Percentiles rank a stretch among this genome's conserved stretches.
phyloP scores from a whole-genome alignment of 2,797 vertebrate species.

The Chloroceryle inda region DNA sequence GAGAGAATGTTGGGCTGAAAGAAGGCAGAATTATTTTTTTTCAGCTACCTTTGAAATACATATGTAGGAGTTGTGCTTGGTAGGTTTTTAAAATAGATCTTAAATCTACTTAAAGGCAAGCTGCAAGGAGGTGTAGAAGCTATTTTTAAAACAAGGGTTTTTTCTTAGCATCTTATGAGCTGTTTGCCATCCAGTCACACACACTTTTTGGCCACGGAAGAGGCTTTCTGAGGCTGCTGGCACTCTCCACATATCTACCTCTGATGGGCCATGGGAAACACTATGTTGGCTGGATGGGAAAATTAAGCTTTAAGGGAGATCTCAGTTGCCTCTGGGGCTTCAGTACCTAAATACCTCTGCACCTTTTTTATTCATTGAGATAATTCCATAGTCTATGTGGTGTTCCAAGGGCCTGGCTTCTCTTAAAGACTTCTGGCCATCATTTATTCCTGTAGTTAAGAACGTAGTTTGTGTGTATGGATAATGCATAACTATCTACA shows the following conservation, averaged over 20 bases:
- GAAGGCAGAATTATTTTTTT: not conserved
- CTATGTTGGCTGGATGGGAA: not conserved
- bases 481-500: not conserved
- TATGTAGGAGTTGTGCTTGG: not conserved
- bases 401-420: not conserved
- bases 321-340: not conserved
- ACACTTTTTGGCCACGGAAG: not conserved
- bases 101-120: slow-evolving; percentile 56
- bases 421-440: not conserved
- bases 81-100: slow-evolving; percentile 29
- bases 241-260: not conserved
- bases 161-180: not conserved
- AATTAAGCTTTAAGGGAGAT: not conserved
- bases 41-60: slow-evolving; percentile 2
- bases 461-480: not conserved
- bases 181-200: not conserved
- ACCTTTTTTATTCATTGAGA: not conserved
- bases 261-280: not conserved
- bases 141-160: slow-evolving; percentile 45
- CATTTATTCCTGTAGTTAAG: not conserved
- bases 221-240: not conserved
- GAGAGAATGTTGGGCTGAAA: not conserved
- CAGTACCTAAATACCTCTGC: not conserved
- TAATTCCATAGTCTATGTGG: not conserved
- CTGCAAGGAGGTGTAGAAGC: slow-evolving; percentile 26